These are phyloP conservation scores for Aphaenogaster ashmeadi DNA, from an alignment of 1,140 invertebrate genomes.

Conservation along the genomic window DNA sequence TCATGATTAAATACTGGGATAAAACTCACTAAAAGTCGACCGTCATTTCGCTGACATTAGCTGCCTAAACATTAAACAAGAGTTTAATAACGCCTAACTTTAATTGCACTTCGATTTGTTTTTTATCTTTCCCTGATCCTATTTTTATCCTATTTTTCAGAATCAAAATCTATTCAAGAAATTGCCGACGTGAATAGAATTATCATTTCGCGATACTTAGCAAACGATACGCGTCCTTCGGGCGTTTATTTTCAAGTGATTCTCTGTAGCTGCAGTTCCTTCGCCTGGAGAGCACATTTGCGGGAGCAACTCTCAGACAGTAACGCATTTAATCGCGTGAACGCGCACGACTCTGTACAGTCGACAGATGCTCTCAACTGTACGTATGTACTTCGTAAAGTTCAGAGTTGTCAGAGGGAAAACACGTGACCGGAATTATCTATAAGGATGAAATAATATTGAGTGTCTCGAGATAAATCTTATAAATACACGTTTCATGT, in stretches of 20 bases:
- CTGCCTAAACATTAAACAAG: conserved; percentile 1
- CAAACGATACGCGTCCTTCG: neutral
- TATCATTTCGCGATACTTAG: conserved; percentile 28
- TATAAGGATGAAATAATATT: conserved; percentile 27
- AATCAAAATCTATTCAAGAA: neutral
- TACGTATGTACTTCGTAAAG: conserved; percentile 13
- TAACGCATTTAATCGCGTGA: conserved; percentile 52
- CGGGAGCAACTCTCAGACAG: conserved; percentile 39
- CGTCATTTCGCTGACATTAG: neutral
- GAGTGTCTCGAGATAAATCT: neutral
- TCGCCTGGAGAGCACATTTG: conserved; percentile 24
- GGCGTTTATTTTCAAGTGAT: conserved; percentile 30
- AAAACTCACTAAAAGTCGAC: neutral
- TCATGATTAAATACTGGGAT: conserved; percentile 5
- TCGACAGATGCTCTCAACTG: conserved; percentile 45
- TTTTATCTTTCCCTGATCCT: neutral
- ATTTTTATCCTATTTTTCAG: neutral
- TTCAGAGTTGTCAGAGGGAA: conserved; percentile 10
- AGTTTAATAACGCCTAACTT: conserved; percentile 5
- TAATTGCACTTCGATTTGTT: conserved; percentile 7
- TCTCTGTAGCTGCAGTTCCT: neutral
- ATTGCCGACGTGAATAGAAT: neutral
- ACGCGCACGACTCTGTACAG: conserved; percentile 25
- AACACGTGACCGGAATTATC: conserved; percentile 37
- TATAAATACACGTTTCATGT: neutral